Evolutionary conservation across 2,888 invertebrate genomes (phyloP), one percentile per base, ranked within the genome.

Genomic region (Geophilus truncorum): DNA sequence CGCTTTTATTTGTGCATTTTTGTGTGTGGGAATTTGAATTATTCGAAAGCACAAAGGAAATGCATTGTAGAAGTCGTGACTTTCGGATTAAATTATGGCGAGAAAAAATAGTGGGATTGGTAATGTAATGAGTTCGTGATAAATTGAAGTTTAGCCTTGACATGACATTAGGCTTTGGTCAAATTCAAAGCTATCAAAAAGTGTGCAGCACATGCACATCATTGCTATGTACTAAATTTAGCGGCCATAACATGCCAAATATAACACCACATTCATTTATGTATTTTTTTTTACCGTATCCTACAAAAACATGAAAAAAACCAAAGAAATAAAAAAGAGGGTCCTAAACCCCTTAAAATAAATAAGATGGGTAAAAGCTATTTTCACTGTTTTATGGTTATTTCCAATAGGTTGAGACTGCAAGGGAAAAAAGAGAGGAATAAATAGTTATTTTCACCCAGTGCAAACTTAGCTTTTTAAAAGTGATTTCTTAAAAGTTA

Each of bases 311-410:
- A 45, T 18, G 5, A 4, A 12, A 6, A 18, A 23, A 23, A 28
- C 25, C 9, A 10, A 25, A n/a, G n/a, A n/a, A n/a, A n/a, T n/a
- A n/a, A n/a, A n/a, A n/a, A n/a, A n/a, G n/a, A n/a, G n/a, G n/a
- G n/a, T n/a, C n/a, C n/a, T n/a, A n/a, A 70, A 70, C 28, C 70
- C 28, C 70, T 70, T 57, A 57, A 57, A 57, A 57, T 57, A n/a
- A n/a, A n/a, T n/a, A n/a, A n/a, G n/a, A 21, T 57, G 4, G 57
- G 21, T 57, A 70, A 25, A 70, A 70, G n/a, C 7, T 51, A 15
- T 15, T 70, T 70, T 70, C 70, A 70, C 70, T 70, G 25, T 28
- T 70, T 70, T 70, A 70, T 70, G 70, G 70, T 70, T n/a, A 70
- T 28, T 70, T 70, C 70, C n/a, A 70, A 70, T 70, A n/a, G 70